phyloP scores from a whole-genome alignment of 2,888 invertebrate genomes.

The Stegophylla sp. region DNA sequence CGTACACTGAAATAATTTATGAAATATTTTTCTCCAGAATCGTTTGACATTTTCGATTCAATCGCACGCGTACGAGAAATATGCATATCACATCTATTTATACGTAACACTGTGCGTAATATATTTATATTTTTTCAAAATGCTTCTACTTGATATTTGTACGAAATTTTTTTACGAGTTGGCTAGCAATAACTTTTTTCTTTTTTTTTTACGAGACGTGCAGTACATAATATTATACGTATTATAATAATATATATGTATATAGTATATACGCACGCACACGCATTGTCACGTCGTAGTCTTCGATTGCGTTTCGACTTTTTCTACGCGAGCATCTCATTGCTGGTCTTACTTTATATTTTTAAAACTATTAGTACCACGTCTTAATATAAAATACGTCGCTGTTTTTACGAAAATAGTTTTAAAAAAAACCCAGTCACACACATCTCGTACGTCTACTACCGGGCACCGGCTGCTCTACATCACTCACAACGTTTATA shows the following conservation, averaged over 20 bases:
- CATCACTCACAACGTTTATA: background rate
- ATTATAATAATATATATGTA: background rate
- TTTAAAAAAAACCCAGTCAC: background rate
- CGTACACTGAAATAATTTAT: too few species aligned
- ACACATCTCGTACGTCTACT: background rate
- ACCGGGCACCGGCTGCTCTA: too few species aligned
- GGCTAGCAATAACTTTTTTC: slow-evolving; percentile 21
- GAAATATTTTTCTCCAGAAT: too few species aligned
- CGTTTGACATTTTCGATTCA: too few species aligned
- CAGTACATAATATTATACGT: too few species aligned
- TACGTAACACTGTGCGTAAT: background rate
- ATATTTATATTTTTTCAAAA: slow-evolving; percentile 15
- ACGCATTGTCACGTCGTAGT: too few species aligned
- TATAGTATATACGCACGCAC: background rate
- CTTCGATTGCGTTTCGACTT: slow-evolving; percentile 9
- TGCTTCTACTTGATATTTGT: background rate
- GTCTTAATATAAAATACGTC: background rate
- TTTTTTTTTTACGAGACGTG: slow-evolving; percentile 21
- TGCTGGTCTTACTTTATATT: background rate
- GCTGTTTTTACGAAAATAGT: background rate
- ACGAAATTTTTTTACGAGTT: slow-evolving; percentile 35
- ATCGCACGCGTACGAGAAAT: too few species aligned
- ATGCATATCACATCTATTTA: background rate
- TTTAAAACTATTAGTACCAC: slow-evolving; percentile 3
- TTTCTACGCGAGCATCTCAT: too few species aligned